phyloP scores from a whole-genome alignment of 1,140 invertebrate genomes.

The Metaphire vulgaris region DNA sequence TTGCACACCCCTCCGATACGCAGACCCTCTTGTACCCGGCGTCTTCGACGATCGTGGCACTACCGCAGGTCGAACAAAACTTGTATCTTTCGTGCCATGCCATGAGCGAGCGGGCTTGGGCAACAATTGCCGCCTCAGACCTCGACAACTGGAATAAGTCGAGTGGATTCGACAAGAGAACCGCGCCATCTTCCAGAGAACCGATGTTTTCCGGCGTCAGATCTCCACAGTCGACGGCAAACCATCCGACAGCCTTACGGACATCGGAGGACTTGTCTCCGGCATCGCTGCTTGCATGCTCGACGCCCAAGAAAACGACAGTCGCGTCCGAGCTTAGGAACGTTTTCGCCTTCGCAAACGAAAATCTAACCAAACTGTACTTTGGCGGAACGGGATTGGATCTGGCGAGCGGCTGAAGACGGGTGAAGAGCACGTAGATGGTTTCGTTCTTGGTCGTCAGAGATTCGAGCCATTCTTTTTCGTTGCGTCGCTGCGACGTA shows the following conservation, averaged over 20 bases:
- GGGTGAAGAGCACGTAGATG: conserved; percentile 40
- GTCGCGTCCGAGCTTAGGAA: background rate
- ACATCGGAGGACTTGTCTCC: background rate
- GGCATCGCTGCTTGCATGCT: background rate
- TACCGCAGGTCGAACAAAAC: conserved; percentile 54
- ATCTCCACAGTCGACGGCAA: conserved; percentile 42
- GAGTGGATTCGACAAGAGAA: conserved; percentile 35
- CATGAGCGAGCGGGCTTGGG: conserved; percentile 51
- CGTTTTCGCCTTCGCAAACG: background rate
- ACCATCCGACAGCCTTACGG: conserved; percentile 34
- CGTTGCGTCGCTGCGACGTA: conserved; percentile 42
- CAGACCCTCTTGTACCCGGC: conserved; percentile 49
- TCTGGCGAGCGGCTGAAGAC: conserved; percentile 1
- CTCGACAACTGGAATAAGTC: conserved; percentile 37
- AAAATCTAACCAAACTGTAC: background rate
- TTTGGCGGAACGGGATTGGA: conserved; percentile 30
- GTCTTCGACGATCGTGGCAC: conserved; percentile 40
- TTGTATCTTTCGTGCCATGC: conserved; percentile 52
- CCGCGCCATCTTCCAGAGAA: conserved; percentile 30
- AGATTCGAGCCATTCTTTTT: conserved; percentile 38
- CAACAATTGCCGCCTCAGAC: conserved; percentile 43
- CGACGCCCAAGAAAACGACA: background rate
- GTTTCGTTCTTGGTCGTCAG: conserved; percentile 35
- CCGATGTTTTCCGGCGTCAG: conserved; percentile 31
- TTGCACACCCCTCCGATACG: conserved; percentile 41